A percentile compares a stretch with the other conserved stretches of the same genome.
Evolutionary conservation across 2,888 invertebrate genomes (phyloP).

Genomic region (Himalopsyche japonica): DNA sequence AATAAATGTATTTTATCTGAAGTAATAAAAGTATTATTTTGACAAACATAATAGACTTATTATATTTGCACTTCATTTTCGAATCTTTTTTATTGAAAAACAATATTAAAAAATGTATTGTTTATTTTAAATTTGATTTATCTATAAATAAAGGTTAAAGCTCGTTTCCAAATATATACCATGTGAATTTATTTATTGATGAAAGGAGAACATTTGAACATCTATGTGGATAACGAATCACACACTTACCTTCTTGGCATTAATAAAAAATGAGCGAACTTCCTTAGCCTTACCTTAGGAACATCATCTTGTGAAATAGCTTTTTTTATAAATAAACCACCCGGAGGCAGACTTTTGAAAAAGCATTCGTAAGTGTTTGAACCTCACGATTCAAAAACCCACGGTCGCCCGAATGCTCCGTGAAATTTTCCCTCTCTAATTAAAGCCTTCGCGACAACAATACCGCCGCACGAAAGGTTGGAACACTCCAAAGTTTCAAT

Average conservation of each 20-base stretch:
- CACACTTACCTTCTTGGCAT: background rate
- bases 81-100: too few relatives aligned
- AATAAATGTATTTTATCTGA: too few relatives aligned
- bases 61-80: too few relatives aligned
- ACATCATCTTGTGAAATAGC: background rate
- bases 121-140: too few relatives aligned
- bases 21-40: too few relatives aligned
- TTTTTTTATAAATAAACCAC: background rate
- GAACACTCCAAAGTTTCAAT: constrained; percentile 32
- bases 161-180: background rate
- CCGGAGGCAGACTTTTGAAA: background rate
- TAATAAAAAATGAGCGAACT: background rate
- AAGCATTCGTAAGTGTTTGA: background rate
- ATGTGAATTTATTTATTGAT: background rate
- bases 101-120: too few relatives aligned
- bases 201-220: background rate
- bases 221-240: background rate
- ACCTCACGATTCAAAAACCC: background rate
- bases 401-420: background rate
- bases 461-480: constrained; percentile 5
- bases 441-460: constrained; percentile 28
- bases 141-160: background rate
- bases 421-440: constrained; percentile 25
- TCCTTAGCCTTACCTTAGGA: background rate
- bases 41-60: too few relatives aligned